Evolutionary conservation across 2,113 vertebrate genomes (phyloP).

Genomic region (Campylorhamphus procurvoides): DNA sequence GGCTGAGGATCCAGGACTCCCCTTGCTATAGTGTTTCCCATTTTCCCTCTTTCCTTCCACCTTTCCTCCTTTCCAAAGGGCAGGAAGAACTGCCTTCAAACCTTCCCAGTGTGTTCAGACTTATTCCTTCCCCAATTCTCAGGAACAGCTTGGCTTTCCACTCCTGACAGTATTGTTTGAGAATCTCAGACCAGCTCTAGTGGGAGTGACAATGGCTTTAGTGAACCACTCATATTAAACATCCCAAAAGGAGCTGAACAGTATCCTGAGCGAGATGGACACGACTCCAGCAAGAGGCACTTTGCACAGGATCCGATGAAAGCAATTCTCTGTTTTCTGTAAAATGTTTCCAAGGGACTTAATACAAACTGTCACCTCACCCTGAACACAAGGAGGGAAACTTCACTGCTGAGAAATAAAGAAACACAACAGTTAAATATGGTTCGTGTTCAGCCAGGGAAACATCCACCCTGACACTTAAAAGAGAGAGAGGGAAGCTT

Average conservation of each 20-base stretch:
- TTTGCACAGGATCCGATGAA: accelerated
- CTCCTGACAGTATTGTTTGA: accelerated
- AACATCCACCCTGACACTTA: background rate
- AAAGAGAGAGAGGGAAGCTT: background rate
- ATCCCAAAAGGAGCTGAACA: accelerated
- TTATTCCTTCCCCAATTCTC: background rate
- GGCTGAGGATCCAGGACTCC: too few relatives aligned
- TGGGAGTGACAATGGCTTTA: accelerated
- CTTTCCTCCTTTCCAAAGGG: background rate
- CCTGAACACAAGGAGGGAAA: background rate
- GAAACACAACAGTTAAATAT: background rate
- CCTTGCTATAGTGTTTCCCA: background rate
- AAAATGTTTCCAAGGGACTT: background rate
- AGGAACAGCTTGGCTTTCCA: background rate
- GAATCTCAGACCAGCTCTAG: background rate
- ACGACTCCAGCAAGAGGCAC: accelerated
- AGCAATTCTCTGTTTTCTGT: background rate
- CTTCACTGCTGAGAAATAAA: background rate
- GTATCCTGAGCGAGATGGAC: accelerated
- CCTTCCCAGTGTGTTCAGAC: too few relatives aligned
- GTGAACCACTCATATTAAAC: background rate
- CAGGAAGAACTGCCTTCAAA: background rate
- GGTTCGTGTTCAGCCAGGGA: background rate
- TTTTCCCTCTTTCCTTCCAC: background rate
- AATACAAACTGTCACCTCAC: background rate